Evolutionary conservation across 2,113 vertebrate species (phyloP).

Genomic region (Plotosus lineatus): DNA sequence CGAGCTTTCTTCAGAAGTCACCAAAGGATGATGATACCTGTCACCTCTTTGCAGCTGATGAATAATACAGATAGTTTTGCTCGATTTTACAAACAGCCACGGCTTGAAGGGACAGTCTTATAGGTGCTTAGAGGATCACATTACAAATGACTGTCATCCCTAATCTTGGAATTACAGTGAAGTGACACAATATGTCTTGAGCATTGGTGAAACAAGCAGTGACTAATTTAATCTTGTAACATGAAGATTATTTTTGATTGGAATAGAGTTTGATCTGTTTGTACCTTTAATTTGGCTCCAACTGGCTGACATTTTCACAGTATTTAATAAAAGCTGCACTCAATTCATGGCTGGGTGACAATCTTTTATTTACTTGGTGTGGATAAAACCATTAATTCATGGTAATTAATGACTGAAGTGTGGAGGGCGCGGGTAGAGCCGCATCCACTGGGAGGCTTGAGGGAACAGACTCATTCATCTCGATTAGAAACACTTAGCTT

Average conservation of each 20-base stretch:
- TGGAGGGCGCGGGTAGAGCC: conserved; percentile 58
- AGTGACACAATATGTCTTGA: conserved; percentile 57
- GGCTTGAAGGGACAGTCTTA: conserved; percentile 40
- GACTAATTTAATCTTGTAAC: conserved; percentile 60
- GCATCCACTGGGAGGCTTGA: conserved; percentile 60
- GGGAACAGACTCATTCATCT: conserved; percentile 65
- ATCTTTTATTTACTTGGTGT: conserved; percentile 71
- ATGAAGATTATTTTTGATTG: conserved; percentile 65
- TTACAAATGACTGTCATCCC: conserved; percentile 55
- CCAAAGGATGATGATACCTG: conserved; percentile 48
- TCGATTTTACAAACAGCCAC: conserved; percentile 33
- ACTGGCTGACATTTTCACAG: conserved; percentile 69
- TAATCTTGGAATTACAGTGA: conserved; percentile 58
- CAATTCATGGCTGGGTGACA: conserved; percentile 62
- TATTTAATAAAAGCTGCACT: conserved; percentile 66
- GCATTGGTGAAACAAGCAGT: conserved; percentile 50
- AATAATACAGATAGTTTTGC: conserved; percentile 14
- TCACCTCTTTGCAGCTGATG: conserved; percentile 19
- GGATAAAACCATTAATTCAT: conserved; percentile 73
- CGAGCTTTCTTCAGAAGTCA: conserved; percentile 16
- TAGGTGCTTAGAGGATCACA: conserved; percentile 52
- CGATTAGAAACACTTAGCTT: conserved; percentile 67
- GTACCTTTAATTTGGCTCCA: conserved; percentile 64
- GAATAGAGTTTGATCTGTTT: conserved; percentile 66
- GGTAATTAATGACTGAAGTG: conserved; percentile 71